Percentiles rank a stretch among this genome's conserved stretches.
Conservation (phyloP, 2,797 vertebrate genomes). For the Gymnopithys bicolor region DNA sequence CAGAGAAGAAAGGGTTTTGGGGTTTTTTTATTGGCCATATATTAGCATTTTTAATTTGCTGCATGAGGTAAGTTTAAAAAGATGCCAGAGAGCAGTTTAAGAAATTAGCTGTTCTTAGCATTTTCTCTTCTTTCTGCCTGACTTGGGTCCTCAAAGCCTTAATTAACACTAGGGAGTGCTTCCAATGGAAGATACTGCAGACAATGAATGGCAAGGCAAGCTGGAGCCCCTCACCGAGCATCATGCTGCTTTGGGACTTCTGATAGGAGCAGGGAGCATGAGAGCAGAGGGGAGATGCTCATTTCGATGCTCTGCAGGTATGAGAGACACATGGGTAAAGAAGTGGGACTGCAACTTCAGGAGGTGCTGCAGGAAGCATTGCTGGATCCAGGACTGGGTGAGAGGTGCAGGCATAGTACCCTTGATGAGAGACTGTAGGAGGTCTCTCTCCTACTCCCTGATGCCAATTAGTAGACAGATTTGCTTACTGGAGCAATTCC, state of each 20-base stretch:
- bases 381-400: not conserved
- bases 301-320: rapidly evolving
- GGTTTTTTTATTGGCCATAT: conserved; percentile 41
- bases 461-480: not conserved
- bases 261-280: not conserved
- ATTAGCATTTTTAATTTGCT: conserved; percentile 73
- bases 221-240: not conserved
- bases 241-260: not conserved
- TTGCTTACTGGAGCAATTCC: not conserved
- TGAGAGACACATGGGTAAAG: not conserved
- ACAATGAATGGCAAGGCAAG: not conserved
- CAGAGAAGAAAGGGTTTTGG: not conserved
- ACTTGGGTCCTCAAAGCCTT: conserved; percentile 42
- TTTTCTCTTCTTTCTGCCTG: conserved; percentile 40
- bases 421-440: not conserved
- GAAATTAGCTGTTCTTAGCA: conserved; percentile 66
- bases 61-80: conserved; percentile 69
- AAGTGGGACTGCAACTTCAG: not conserved
- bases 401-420: not conserved
- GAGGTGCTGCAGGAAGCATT: not conserved
- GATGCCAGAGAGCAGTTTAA: conserved; percentile 67
- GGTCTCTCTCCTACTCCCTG: not conserved
- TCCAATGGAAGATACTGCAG: not conserved
- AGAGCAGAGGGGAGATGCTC: not conserved
- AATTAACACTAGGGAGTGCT: conserved; percentile 37